Percentiles rank a stretch among this genome's conserved stretches.
These are phyloP conservation scores for Sceloporus undulatus DNA, from an alignment of 2,113 vertebrate genomes.

Conservation along the genomic window DNA sequence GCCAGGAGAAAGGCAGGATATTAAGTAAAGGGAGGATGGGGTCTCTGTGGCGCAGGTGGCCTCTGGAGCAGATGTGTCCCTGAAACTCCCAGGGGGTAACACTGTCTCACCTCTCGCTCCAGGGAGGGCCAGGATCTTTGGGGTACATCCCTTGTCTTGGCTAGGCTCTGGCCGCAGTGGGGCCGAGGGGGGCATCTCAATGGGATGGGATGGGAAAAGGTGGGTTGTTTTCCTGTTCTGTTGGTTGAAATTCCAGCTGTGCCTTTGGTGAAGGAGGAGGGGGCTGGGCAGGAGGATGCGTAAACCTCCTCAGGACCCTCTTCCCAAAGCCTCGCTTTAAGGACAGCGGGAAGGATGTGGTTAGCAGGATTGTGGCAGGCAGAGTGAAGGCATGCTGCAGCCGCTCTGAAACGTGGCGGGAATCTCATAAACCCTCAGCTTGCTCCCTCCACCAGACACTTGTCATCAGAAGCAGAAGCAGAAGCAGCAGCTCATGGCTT, in stretches of 20 bases:
- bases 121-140: not conserved
- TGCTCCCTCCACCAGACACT: constrained; percentile 46
- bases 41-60: too few relatives aligned
- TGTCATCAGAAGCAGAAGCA: constrained; percentile 21
- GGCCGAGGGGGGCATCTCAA: constrained; percentile 50
- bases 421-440: constrained; percentile 76
- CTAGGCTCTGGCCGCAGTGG: too few relatives aligned
- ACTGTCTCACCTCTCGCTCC: too few relatives aligned
- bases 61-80: too few relatives aligned
- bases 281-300: constrained; percentile 37
- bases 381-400: constrained; percentile 35
- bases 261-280: constrained; percentile 47
- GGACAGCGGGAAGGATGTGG: constrained; percentile 83
- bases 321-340: constrained; percentile 52
- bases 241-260: constrained; percentile 78
- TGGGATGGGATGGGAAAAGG: constrained; percentile 76
- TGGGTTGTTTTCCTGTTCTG: constrained; percentile 80
- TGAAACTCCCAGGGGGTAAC: too few relatives aligned
- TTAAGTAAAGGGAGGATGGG: too few relatives aligned
- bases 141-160: not conserved
- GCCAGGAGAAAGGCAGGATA: too few relatives aligned
- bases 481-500: constrained; percentile 55
- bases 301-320: constrained; percentile 33
- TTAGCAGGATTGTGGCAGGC: constrained; percentile 60
- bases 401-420: constrained; percentile 75